Base-by-base conservation (phyloP, 92 coral and sea anemone species). In the Muricea muricata region DNA sequence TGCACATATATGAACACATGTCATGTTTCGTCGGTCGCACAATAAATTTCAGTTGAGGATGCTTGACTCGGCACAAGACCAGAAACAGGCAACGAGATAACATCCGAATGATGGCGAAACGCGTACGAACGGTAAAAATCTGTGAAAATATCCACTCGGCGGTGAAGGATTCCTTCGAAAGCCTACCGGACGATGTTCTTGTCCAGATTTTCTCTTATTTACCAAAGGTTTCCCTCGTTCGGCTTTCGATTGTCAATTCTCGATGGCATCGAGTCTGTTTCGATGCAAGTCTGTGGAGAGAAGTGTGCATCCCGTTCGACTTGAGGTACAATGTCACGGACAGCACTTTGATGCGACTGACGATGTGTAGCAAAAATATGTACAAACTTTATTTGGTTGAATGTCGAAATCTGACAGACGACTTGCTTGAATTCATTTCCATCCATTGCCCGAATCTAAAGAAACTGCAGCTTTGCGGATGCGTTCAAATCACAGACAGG, bases 211-310 rank as follows among this genome's bases (percentile, higher is more conserved):
- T 96, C 24, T 94, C 97, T 72, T 93, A 79, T 83, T 84, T 96
- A 73, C 92, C 95, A 33, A 91, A 86, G 75, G 94, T 90, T 39
- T 87, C 42, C 31, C 88, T 96, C 8, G 87, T 89, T 72, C 85
- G 91, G 33, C 74, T 90, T 31, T 90, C 94, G n/a, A 77, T 89
- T 70, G 99, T 93, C 14, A 88, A 93, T 63, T 80, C 85, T 30
- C 86, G 95, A 58, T 96, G 99, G 99, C 97, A 85, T 55, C 88
- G 96, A 39, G 84, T 96, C 34, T 90, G 92, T 67, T 96, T 88
- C 82, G 99, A 96, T 66, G 91, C 90, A 23, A 96, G 94, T 76
- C 83, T 96, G 61, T 96, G 99, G 99, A 88, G 91, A 63, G 90
- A 50, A 60, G 77, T 96, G n/a, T 48, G 88, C 74, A 83, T 96